These are phyloP conservation scores for Diglossa brunneiventris DNA, from an alignment of 2,113 vertebrate species.

Conservation along the genomic window DNA sequence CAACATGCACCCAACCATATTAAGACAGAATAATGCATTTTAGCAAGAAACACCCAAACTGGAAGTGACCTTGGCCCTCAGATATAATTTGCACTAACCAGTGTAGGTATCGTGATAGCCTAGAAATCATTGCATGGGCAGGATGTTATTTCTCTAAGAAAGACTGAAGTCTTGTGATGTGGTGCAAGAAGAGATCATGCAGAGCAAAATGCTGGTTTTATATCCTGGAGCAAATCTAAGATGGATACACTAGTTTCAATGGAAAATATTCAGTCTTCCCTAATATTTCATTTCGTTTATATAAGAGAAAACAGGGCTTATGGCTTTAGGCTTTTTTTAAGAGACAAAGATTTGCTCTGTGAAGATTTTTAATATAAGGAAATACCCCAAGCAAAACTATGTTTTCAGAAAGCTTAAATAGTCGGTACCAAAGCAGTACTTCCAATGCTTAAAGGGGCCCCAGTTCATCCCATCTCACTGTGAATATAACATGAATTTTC, in stretches of 20 bases:
- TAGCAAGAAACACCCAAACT: neutral
- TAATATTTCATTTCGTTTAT: neutral
- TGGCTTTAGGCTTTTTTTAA: neutral
- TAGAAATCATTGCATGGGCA: neutral
- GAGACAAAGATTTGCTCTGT: neutral
- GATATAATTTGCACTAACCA: neutral
- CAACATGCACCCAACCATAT: fast-evolving
- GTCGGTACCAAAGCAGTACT: neutral
- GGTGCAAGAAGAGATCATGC: neutral
- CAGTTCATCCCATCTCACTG: neutral
- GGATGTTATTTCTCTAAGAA: neutral
- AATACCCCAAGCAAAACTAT: neutral
- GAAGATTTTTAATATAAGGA: neutral
- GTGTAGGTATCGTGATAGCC: neutral
- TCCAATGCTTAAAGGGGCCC: neutral
- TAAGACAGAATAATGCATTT: neutral
- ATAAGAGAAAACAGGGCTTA: neutral
- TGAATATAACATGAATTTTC: neutral
- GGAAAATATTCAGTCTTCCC: neutral
- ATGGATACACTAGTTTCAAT: neutral
- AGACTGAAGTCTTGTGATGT: neutral
- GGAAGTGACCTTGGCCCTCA: neutral
- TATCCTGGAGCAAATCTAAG: neutral
- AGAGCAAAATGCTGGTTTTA: neutral
- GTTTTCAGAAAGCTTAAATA: neutral